Conservation (phyloP, 1,140 invertebrate species). For the Eumaeus atala region DNA sequence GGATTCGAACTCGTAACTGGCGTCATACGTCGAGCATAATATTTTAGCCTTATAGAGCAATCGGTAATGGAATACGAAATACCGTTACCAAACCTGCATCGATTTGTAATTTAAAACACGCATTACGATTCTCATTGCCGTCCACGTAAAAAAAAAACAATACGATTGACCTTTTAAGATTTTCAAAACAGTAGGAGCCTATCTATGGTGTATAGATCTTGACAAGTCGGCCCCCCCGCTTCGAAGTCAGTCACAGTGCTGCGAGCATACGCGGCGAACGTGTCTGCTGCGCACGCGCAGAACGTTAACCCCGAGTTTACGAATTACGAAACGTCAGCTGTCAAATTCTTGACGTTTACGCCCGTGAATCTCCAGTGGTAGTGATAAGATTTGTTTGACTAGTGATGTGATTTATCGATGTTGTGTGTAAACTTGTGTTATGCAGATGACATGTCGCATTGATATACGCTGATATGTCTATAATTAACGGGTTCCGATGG, state of each 20-base stretch:
- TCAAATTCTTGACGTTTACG: conserved; percentile 55
- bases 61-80: too few relatives aligned
- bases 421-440: conserved; percentile 41
- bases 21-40: too few relatives aligned
- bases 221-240: conserved; percentile 53
- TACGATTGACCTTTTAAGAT: neutral
- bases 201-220: conserved; percentile 46
- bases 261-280: conserved; percentile 44
- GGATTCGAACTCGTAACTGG: too few relatives aligned
- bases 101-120: too few relatives aligned
- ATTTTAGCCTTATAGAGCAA: too few relatives aligned
- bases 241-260: conserved; percentile 45
- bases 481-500: conserved; percentile 69
- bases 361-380: conserved; percentile 30
- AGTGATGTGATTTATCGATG: conserved; percentile 51
- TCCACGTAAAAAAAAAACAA: too few relatives aligned
- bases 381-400: conserved; percentile 31
- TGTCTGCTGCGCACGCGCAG: conserved; percentile 42
- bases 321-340: conserved; percentile 55
- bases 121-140: too few relatives aligned
- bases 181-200: conserved; percentile 27
- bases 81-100: too few relatives aligned
- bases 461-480: conserved; percentile 71
- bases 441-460: conserved; percentile 62
- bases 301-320: conserved; percentile 53